A percentile compares a stretch with the other conserved stretches of the same genome.
phyloP scores from a whole-genome alignment of 1,140 invertebrate species.

The Drosophila mauritiana region DNA sequence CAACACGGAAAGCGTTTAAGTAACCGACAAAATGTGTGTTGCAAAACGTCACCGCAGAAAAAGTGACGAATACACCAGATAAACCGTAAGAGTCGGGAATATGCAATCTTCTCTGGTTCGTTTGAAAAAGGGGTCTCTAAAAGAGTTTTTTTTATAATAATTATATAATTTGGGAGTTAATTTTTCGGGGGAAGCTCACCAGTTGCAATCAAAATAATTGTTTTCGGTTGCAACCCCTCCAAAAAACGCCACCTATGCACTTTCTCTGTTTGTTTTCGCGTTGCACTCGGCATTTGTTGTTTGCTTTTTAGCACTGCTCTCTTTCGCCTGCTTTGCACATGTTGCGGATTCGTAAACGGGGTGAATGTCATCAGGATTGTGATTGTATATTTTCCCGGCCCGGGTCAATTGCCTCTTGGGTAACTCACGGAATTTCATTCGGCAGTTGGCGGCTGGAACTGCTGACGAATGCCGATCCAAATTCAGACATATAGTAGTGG shows the following conservation, averaged over 20 bases:
- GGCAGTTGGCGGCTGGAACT: constrained; percentile 41
- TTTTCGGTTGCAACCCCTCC: neutral
- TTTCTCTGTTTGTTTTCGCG: constrained; percentile 25
- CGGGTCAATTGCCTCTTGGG: constrained; percentile 76
- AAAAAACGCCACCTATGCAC: neutral
- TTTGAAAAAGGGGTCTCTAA: neutral
- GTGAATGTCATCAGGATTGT: constrained; percentile 83
- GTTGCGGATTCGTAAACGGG: constrained; percentile 68
- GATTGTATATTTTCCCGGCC: constrained; percentile 58
- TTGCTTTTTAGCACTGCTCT: constrained; percentile 31
- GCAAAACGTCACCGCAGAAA: constrained; percentile 44
- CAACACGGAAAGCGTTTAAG: constrained; percentile 65
- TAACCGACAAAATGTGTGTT: constrained; percentile 31
- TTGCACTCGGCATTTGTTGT: constrained; percentile 30
- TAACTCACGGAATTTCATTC: constrained; percentile 60
- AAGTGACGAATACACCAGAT: constrained; percentile 34
- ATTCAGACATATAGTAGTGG: constrained; percentile 23
- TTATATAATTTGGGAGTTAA: neutral
- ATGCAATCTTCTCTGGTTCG: neutral
- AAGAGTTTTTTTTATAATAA: neutral
- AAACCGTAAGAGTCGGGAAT: neutral
- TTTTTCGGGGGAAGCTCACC: neutral
- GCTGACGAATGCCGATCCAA: constrained; percentile 72
- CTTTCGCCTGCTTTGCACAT: constrained; percentile 52
- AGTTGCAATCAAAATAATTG: neutral